Conservation (phyloP, 2,797 vertebrate genomes). For the Myotis planiceps region DNA sequence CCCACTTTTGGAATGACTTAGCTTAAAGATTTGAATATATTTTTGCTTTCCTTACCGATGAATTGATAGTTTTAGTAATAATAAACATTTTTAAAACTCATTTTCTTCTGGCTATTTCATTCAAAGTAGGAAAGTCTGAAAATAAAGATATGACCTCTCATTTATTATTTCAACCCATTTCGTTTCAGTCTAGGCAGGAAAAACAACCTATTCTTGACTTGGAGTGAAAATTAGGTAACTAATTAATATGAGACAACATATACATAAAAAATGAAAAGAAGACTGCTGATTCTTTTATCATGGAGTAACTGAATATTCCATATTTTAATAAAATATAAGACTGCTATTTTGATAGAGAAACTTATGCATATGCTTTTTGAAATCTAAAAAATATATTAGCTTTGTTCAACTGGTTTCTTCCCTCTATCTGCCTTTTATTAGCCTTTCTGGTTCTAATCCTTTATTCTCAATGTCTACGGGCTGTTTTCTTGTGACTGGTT, state of each 20-base stretch:
- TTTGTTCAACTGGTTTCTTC: neutral
- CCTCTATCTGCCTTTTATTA: neutral
- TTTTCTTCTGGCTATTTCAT: conserved; percentile 48
- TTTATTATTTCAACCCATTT: conserved; percentile 33
- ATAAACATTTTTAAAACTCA: conserved; percentile 5
- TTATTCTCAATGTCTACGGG: neutral
- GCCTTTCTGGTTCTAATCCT: conserved; percentile 1
- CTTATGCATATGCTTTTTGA: neutral
- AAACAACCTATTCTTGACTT: neutral
- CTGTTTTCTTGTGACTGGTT: neutral
- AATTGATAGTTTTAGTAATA: conserved; percentile 14
- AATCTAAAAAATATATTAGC: neutral
- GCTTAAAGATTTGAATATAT: neutral
- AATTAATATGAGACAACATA: neutral
- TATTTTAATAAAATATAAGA: conserved; percentile 42
- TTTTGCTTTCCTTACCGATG: neutral
- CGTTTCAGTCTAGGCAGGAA: conserved; percentile 16
- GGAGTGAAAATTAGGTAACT: conserved; percentile 18
- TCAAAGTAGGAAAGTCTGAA: conserved; percentile 25
- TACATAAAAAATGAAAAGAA: conserved; percentile 7
- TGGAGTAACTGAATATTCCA: neutral
- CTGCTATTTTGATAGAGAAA: conserved; percentile 18
- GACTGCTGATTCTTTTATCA: neutral
- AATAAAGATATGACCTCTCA: conserved; percentile 17
- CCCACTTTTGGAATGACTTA: neutral